Evolutionary conservation across 2,797 vertebrate genomes (phyloP), one percentile per base, ranked within the genome.

Genomic region (Sebastes steindachneri): DNA sequence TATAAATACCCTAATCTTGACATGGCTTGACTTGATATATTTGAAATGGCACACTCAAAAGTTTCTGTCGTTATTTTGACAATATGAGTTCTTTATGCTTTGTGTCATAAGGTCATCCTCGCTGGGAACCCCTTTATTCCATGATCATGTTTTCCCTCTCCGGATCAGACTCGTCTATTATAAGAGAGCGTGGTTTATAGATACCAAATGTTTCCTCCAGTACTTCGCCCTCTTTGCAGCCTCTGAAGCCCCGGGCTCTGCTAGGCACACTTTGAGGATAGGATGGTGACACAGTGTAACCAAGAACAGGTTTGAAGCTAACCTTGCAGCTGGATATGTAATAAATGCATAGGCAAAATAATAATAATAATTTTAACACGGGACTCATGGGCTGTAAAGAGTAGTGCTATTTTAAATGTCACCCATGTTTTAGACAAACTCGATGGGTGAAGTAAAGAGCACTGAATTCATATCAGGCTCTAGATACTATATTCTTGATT

Each of bases 201-300:
- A 76, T 81, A 72, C 83, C 68, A 89, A 85, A 87, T 85, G 88
- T 85, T 54, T 69, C 45, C 66, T 66, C 35, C 29, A 21, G 66
- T 21, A 9, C 45, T 37, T 63, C 6, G 25, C 17, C 45, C 28
- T 31, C 3, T 37, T 5, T 19, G 12, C 35, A 63, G 29, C 33
- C 68, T 69, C 21, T 28, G 26, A 35, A 51, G 59, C 73, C 72
- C 4, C 35, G 2, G 69, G 62, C 60, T 53, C 54, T 31, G 31
- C 33, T 35, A 7, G 31, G 57, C 57, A 14, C 31, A 66, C 23
- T 45, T 67, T 74, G 62, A 63, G 28, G 60, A 53, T 8, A 55
- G 55, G 48, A 54, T 4, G 57, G 28, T 71, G 73, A 77, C 65
- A 63, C 9, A 5, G 35, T 12, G 9, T 71, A 78, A 82, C 67